Base-by-base conservation (phyloP, 2,888 invertebrate genomes). In the Piscicola geometra region DNA sequence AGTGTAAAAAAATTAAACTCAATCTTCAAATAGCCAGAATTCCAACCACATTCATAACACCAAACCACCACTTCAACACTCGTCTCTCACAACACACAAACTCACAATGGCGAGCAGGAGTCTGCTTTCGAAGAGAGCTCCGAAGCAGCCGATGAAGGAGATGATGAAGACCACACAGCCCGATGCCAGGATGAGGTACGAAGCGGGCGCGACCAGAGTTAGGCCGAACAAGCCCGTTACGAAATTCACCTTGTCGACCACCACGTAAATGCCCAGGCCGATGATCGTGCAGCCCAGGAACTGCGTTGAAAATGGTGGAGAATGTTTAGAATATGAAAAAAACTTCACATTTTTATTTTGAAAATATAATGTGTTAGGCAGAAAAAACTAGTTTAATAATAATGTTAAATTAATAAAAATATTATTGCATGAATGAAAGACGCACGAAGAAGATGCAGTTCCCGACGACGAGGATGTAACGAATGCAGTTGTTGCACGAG, bases 371-470 rank as follows among this genome's bases (percentile, higher is more conserved):
- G n/a, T n/a, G n/a, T n/a, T n/a, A n/a, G n/a, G n/a, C n/a, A n/a
- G n/a, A n/a, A n/a, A n/a, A n/a, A n/a, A n/a, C n/a, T n/a, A n/a
- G n/a, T 3, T 15, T 56, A 56, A 56, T 18, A 56, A 56, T 2
- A 1, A 71, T 12, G 12, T 30, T 50, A 25, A 47, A 2, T 28
- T 5, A 67, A 67, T 28, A 67, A 3, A 30, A 67, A 5, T 5
- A 74, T 9, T 15, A 5, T 18, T 18, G 30, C 12, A 69, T 5
- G 1, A 67, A 70, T 33, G 56, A 35, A 21, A 15, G 9, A 77
- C 78, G 75, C 72, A 79, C 79, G 71, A 79, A 78, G 73, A 77
- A 79, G 47, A 79, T 64, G 71, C 78, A 76, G 74, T 79, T 79
- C 64, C 78, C 68, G 52, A 77, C 25, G 60, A 77, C 76, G 66